Evolutionary conservation across 2,113 vertebrate genomes (phyloP).

Genomic region (Colistium nudipinnis): DNA sequence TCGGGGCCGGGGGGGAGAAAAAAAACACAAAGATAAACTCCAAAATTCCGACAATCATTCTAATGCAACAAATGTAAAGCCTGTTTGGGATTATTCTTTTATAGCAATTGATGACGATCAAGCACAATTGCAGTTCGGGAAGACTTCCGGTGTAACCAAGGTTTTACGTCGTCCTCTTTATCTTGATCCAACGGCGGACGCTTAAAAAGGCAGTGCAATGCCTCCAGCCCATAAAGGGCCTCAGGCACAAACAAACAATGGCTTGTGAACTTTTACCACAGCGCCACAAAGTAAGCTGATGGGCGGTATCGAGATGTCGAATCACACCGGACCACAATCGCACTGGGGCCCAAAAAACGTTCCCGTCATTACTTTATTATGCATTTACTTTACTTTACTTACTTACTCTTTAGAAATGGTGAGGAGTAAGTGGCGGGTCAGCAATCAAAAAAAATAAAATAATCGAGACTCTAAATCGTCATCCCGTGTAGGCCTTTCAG

Average conservation of each 20-base stretch:
- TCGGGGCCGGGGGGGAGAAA: constrained; percentile 55
- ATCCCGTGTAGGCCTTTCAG: not conserved
- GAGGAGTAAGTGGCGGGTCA: no score
- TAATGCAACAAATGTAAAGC: constrained; percentile 65
- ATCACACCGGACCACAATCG: no score
- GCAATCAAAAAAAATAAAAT: no score
- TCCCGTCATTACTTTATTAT: no score
- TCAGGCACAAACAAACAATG: not conserved
- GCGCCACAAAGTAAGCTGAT: not conserved
- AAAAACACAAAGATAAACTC: constrained; percentile 70
- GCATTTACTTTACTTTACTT: no score
- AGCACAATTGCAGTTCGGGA: constrained; percentile 18
- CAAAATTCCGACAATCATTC: constrained; percentile 72
- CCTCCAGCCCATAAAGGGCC: not conserved
- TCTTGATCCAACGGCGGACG: not conserved
- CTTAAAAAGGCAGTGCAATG: not conserved
- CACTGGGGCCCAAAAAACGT: no score
- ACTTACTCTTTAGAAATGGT: not conserved
- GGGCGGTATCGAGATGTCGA: not conserved
- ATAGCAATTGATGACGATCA: constrained; percentile 25
- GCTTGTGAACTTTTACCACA: not conserved
- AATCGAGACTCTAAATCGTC: not conserved
- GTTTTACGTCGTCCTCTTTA: not conserved
- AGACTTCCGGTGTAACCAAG: constrained; percentile 10
- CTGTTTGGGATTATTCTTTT: constrained; percentile 52